Evolutionary conservation across 2,888 invertebrate species (phyloP).

Genomic region (Tupiocoris notatus): DNA sequence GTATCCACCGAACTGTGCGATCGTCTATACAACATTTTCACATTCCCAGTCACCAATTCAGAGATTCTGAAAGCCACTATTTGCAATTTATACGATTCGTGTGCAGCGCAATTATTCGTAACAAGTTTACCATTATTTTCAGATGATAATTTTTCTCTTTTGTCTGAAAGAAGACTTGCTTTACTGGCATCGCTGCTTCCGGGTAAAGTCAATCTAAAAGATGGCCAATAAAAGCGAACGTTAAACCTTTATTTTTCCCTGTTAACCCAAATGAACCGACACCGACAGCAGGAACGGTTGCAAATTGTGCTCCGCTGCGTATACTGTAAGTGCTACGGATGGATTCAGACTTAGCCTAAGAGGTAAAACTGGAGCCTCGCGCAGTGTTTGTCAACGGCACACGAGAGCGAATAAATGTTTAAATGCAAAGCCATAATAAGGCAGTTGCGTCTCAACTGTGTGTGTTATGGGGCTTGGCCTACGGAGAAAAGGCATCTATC

Average conservation of each 20-base stretch:
- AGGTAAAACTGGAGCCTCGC: too few species aligned
- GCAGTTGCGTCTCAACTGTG: slow-evolving; percentile 32
- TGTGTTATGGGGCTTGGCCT: slow-evolving; percentile 18
- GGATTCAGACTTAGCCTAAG: slow-evolving; percentile 4
- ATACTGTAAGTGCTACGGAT: neutral
- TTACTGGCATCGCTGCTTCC: too few species aligned
- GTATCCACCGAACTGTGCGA: too few species aligned
- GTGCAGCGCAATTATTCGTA: too few species aligned
- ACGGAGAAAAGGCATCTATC: slow-evolving; percentile 31
- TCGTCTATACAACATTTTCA: too few species aligned
- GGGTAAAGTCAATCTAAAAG: slow-evolving; percentile 1
- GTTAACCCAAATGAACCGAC: slow-evolving; percentile 34
- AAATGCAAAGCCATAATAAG: slow-evolving; percentile 39
- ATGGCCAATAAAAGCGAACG: slow-evolving; percentile 31
- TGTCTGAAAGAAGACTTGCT: too few species aligned
- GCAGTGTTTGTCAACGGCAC: too few species aligned
- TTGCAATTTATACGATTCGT: too few species aligned
- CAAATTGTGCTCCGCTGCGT: neutral
- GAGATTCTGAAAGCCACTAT: too few species aligned
- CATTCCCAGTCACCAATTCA: too few species aligned
- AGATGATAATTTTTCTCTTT: too few species aligned
- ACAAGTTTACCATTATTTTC: too few species aligned
- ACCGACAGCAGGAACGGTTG: neutral
- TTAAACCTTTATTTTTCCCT: slow-evolving; percentile 39
- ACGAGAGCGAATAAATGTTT: slow-evolving; percentile 19